A percentile compares a stretch with the other conserved stretches of the same genome.
Evolutionary conservation across 2,888 invertebrate genomes (phyloP).

Genomic region (Pachliopta kotzebuea): DNA sequence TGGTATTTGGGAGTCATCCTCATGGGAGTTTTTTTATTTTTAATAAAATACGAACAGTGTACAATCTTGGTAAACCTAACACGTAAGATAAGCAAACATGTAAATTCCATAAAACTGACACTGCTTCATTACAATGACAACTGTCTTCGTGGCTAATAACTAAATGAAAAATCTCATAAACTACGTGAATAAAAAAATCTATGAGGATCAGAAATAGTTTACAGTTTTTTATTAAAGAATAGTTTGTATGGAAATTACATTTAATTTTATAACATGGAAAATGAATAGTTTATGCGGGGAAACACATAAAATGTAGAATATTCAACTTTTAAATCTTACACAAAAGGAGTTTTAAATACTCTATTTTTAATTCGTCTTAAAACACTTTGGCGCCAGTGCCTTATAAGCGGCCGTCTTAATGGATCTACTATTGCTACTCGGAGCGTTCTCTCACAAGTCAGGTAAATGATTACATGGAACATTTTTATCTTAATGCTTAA

Average conservation of each 20-base stretch:
- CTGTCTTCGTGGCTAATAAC: not conserved
- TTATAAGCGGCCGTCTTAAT: too few species aligned
- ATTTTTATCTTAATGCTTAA: too few species aligned
- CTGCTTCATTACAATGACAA: not conserved
- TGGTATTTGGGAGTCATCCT: slow-evolving; percentile 45
- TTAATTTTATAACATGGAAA: slow-evolving; percentile 35
- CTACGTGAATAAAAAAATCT: not conserved
- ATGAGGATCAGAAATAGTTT: not conserved
- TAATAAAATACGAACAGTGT: slow-evolving; percentile 31
- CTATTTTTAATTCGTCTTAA: too few species aligned
- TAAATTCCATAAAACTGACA: slow-evolving; percentile 59
- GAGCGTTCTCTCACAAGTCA: too few species aligned
- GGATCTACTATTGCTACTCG: too few species aligned
- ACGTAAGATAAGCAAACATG: slow-evolving; percentile 39
- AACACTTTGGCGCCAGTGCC: too few species aligned
- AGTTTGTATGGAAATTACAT: slow-evolving; percentile 62
- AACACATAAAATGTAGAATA: too few species aligned
- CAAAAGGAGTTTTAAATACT: too few species aligned
- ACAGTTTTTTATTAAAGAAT: too few species aligned
- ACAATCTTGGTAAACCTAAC: not conserved
- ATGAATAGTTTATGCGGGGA: not conserved
- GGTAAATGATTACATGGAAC: too few species aligned
- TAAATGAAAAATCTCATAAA: not conserved
- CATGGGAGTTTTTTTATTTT: slow-evolving; percentile 36
- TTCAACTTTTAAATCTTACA: too few species aligned